These are phyloP conservation scores for Sthenelais limicola DNA, from an alignment of 2,888 invertebrate genomes.

Conservation along the genomic window DNA sequence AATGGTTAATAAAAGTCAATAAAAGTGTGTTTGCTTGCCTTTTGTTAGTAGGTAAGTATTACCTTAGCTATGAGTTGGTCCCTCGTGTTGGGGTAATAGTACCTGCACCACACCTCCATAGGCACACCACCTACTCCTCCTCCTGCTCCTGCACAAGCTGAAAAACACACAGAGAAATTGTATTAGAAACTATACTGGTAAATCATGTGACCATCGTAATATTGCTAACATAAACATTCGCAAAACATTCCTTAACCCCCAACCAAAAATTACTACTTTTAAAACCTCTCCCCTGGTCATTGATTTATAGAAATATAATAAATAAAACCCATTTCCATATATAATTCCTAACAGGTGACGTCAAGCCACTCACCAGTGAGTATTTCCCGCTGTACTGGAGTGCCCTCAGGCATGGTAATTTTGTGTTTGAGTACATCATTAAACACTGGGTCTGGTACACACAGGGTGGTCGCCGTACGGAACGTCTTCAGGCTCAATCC, in stretches of 20 bases:
- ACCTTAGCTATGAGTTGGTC: constrained; percentile 71
- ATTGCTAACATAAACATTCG: too few species aligned
- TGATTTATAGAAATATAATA: too few species aligned
- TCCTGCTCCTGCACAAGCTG: constrained; percentile 67
- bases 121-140: constrained; percentile 65
- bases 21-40: not conserved
- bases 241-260: too few species aligned
- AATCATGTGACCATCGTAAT: too few species aligned
- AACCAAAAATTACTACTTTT: too few species aligned
- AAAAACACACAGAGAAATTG: constrained; percentile 38
- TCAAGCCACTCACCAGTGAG: constrained; percentile 66
- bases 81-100: constrained; percentile 70
- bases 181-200: too few species aligned
- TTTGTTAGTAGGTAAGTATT: not conserved
- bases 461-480: constrained; percentile 70
- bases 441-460: constrained; percentile 69
- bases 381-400: constrained; percentile 69
- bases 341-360: too few species aligned
- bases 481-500: constrained; percentile 64
- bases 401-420: constrained; percentile 61
- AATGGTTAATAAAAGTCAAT: not conserved
- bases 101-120: constrained; percentile 71
- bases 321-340: too few species aligned
- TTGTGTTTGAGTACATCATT: constrained; percentile 65
- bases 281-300: too few species aligned